phyloP scores from a whole-genome alignment of 2,797 vertebrate genomes.

The Thripadectes ignobilis region DNA sequence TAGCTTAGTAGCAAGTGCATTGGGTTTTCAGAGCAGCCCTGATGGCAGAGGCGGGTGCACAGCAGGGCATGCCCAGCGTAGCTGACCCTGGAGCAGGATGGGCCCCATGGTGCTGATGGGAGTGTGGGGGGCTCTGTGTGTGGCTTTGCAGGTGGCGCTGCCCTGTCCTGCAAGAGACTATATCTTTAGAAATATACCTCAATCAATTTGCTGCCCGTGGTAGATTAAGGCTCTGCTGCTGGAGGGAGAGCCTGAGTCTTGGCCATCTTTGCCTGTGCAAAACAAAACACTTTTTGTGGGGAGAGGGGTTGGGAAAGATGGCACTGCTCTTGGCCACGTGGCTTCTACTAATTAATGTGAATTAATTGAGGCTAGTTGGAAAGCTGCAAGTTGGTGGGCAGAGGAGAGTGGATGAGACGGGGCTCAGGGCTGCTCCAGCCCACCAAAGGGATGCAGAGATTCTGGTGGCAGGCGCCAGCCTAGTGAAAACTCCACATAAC shows the following conservation, averaged over 20 bases:
- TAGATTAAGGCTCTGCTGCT: neutral
- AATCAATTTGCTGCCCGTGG: neutral
- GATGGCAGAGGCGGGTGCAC: fast-evolving
- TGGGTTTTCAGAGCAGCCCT: neutral
- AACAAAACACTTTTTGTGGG: neutral
- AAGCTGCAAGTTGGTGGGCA: neutral
- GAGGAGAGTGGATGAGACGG: neutral
- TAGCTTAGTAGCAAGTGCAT: fast-evolving
- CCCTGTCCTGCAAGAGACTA: neutral
- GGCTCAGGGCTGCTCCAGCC: neutral
- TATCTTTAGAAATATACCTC: neutral
- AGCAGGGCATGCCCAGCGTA: fast-evolving
- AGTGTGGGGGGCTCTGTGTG: fast-evolving
- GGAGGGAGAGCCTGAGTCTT: neutral
- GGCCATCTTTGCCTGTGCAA: neutral
- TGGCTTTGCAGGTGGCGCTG: neutral
- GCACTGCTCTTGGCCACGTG: neutral
- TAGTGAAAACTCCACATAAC: neutral
- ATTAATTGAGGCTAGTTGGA: neutral
- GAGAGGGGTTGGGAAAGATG: neutral
- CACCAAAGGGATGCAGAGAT: neutral
- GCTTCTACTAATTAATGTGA: neutral
- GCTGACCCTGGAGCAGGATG: neutral
- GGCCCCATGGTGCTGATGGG: fast-evolving
- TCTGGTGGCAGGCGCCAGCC: neutral